Percentiles rank a stretch among this genome's conserved stretches.
These are phyloP conservation scores for Leptosomus discolor DNA, from an alignment of 2,113 vertebrate species.

Conservation along the genomic window DNA sequence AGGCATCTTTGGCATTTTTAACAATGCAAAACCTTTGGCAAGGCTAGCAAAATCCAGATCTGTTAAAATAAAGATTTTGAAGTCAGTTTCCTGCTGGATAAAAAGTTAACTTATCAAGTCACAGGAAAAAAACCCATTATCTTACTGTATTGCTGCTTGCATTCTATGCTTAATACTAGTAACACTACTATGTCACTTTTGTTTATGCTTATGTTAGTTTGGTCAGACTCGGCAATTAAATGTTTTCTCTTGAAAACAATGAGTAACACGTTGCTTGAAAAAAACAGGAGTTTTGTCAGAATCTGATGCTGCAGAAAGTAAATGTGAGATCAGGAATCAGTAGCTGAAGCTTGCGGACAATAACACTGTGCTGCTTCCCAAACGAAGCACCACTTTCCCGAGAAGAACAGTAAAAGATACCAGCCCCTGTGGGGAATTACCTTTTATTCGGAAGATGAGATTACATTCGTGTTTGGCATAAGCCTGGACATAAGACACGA, in stretches of 20 bases:
- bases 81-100: neutral
- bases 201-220: neutral
- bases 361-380: neutral
- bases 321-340: neutral
- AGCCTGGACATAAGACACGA: constrained; percentile 89
- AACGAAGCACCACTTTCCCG: neutral
- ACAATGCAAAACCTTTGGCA: constrained; percentile 88
- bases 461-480: constrained; percentile 95
- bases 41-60: constrained; percentile 88
- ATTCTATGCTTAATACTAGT: neutral
- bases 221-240: neutral
- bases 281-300: neutral
- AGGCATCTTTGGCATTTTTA: constrained; percentile 93
- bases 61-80: constrained; percentile 43
- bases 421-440: constrained; percentile 62
- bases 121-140: neutral
- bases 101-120: neutral
- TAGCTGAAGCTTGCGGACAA: neutral
- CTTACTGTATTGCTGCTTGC: neutral
- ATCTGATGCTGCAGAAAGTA: neutral
- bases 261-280: neutral
- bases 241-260: neutral
- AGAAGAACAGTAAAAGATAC: neutral
- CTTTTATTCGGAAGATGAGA: constrained; percentile 94
- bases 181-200: neutral